Evolutionary conservation across 2,113 vertebrate species (phyloP), one percentile per base, ranked within the genome.

Genomic region (Cygnus buccinator): DNA sequence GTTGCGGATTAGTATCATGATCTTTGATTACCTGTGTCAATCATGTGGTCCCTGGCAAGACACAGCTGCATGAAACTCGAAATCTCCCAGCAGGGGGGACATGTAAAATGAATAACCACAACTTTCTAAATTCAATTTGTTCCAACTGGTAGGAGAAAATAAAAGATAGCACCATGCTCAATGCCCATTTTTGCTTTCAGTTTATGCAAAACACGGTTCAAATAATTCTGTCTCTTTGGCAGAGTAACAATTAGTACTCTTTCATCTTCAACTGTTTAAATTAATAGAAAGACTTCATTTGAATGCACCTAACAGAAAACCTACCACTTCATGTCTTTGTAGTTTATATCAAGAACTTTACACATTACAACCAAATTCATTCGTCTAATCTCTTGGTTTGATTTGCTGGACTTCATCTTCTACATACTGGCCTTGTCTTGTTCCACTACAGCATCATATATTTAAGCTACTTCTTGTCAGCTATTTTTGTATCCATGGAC

Each of bases 1-100:
- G 63, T 15, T 86, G 55, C n/a, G 55, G 87, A 90, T 94, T 90
- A 95, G 78, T 29, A 83, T 76, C 2, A 2, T 80, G 93, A 95
- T 90, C 93, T 95, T 96, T 85, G 87, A 95, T 95, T 96, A 96
- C 94, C 4, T 84, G 46, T 90, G 59, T 72, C 97, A 85, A 80
- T 97, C 93, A 57, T 2, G 26, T 44, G 33, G 78, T 93, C 91
- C 63, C 92, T 44, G 22, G 84, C 75, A 93, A 83, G 65, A 50
- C 29, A 8, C 90, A 95, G 71, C 84, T 48, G 50, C 71, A 65
- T n/a, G 75, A 84, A 95, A 77, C 62, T 43, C 52, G 52, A 67
- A 90, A 91, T 67, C 75, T 74, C 89, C 70, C 76, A 31, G 82
- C 65, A 90, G 78, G 82, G 58, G 50, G 46, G 39, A 25, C 26